phyloP scores from a whole-genome alignment of 2,113 vertebrate species.

The Ophiodon elongatus region DNA sequence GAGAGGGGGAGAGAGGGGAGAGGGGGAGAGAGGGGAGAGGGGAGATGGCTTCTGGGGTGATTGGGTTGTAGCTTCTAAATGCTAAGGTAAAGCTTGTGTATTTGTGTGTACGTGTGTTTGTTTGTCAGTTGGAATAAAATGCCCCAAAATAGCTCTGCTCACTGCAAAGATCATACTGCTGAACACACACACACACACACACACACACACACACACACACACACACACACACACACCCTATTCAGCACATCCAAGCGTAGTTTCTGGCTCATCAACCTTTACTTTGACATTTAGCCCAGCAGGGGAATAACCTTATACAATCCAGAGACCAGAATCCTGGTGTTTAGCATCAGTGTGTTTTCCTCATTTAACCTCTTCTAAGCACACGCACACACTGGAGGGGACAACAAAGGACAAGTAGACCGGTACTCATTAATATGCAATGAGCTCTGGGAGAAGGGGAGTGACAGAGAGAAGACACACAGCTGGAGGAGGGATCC shows the following conservation, averaged over 20 bases:
- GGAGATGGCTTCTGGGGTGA: not conserved
- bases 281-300: not conserved
- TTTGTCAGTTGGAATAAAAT: conserved; percentile 24
- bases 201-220: not conserved
- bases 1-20: too few relatives aligned
- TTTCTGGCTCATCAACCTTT: conserved; percentile 48
- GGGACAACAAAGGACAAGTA: not conserved
- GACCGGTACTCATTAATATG: conserved; percentile 28
- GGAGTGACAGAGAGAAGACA: not conserved
- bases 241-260: not conserved
- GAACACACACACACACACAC: not conserved
- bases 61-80: conserved; percentile 11
- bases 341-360: conserved; percentile 9
- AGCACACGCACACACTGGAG: not conserved
- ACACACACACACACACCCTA: not conserved
- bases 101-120: not conserved
- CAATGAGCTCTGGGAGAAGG: conserved; percentile 8
- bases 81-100: conserved; percentile 19
- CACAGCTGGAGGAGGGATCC: not conserved
- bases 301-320: not conserved
- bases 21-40: too few relatives aligned
- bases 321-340: not conserved
- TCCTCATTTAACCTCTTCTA: conserved; percentile 10
- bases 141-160: conserved; percentile 51
- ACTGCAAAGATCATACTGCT: not conserved